A percentile compares a stretch with the other conserved stretches of the same genome.
phyloP scores from a whole-genome alignment of 2,888 invertebrate genomes.

The Andrena marginata region DNA sequence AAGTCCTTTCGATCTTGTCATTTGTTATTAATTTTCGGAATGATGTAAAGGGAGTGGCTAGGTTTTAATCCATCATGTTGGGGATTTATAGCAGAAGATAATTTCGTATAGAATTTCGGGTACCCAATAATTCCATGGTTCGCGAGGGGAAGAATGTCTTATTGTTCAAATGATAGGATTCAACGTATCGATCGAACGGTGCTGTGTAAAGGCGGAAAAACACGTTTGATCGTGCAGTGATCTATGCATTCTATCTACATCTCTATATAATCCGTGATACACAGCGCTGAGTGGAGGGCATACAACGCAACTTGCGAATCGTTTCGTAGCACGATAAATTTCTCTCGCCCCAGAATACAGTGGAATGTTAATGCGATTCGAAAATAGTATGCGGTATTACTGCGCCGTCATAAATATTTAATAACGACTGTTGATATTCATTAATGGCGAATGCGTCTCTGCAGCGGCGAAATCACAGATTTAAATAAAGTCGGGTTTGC shows the following conservation, averaged over 20 bases:
- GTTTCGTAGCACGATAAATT: slow-evolving; percentile 44
- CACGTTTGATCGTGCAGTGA: background rate
- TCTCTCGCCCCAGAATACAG: slow-evolving; percentile 11
- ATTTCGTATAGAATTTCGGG: background rate
- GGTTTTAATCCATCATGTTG: too few species aligned
- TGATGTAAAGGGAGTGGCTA: too few species aligned
- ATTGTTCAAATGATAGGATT: slow-evolving; percentile 3
- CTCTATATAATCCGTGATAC: slow-evolving; percentile 5
- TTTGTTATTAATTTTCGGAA: too few species aligned
- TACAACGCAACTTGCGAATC: slow-evolving; percentile 35
- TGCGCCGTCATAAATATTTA: slow-evolving; percentile 52
- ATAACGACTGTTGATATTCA: slow-evolving; percentile 52
- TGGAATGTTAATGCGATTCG: slow-evolving; percentile 54
- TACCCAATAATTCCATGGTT: background rate
- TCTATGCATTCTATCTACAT: slow-evolving; percentile 15
- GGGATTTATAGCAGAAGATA: background rate
- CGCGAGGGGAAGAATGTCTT: background rate
- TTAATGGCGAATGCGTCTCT: slow-evolving; percentile 37
- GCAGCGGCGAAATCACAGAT: slow-evolving; percentile 10
- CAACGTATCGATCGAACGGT: slow-evolving; percentile 13
- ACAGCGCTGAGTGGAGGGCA: background rate
- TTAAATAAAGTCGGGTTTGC: slow-evolving; percentile 27
- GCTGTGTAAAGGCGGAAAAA: slow-evolving; percentile 8
- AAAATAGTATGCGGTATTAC: slow-evolving; percentile 43
- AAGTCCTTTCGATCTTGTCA: too few species aligned